Evolutionary conservation across 2,888 invertebrate species (phyloP).

Genomic region (Drosophila macrospina): DNA sequence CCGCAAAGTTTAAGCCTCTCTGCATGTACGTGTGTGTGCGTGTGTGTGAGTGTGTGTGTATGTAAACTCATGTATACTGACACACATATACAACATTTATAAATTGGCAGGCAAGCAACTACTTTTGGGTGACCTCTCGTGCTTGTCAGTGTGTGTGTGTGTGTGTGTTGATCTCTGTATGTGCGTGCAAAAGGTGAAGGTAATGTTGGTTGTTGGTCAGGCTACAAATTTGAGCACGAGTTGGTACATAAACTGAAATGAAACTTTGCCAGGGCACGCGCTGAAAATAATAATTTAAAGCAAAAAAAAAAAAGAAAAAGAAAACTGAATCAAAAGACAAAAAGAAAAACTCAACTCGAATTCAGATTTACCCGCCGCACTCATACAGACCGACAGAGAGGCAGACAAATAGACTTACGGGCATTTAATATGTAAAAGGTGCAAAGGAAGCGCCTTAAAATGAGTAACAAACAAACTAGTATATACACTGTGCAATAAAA

Average conservation of each 20-base stretch:
- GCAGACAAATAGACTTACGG: conserved; percentile 13
- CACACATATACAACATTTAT: conserved; percentile 65
- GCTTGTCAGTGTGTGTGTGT: conserved; percentile 47
- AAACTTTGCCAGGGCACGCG: conserved; percentile 66
- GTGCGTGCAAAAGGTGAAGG: conserved; percentile 72
- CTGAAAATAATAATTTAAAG: conserved; percentile 45
- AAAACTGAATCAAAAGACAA: conserved; percentile 4
- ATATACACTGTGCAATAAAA: conserved; percentile 45
- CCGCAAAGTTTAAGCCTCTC: conserved; percentile 64
- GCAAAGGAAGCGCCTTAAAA: conserved; percentile 55
- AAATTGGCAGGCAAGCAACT: conserved; percentile 71
- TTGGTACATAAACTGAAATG: conserved; percentile 70
- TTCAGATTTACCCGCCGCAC: conserved; percentile 60
- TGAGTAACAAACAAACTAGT: conserved; percentile 60
- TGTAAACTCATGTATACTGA: conserved; percentile 44
- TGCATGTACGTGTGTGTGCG: conserved; percentile 16
- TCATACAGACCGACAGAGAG: conserved; percentile 4
- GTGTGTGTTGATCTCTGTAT: conserved; percentile 22
- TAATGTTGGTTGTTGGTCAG: conserved; percentile 67
- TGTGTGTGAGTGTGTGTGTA: not conserved
- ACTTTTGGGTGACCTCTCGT: conserved; percentile 68
- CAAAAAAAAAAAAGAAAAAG: conserved; percentile 17
- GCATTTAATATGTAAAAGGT: conserved; percentile 58
- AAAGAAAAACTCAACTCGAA: conserved; percentile 33
- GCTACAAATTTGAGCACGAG: conserved; percentile 67